phyloP scores from a whole-genome alignment of 2,888 invertebrate genomes.

The Cantharis nigra region DNA sequence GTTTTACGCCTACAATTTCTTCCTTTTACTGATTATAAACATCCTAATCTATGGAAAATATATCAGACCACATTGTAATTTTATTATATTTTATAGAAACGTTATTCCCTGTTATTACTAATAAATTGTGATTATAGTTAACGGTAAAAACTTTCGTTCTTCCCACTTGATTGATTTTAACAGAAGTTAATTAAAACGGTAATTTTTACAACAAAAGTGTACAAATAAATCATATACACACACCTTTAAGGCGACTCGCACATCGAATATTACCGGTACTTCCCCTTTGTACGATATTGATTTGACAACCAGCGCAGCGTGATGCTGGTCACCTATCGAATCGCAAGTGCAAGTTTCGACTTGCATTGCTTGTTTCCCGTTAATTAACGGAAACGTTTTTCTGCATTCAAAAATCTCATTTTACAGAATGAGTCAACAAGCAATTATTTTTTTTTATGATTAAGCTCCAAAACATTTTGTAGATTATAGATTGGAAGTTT shows the following conservation, averaged over 20 bases:
- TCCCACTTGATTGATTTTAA: neutral
- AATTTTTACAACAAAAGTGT: neutral
- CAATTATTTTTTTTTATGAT: neutral
- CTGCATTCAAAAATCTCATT: neutral
- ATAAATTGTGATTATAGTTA: neutral
- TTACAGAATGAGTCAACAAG: neutral
- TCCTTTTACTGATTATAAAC: slow-evolving; percentile 8
- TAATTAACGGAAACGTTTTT: too few relatives aligned
- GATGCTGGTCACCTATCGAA: too few relatives aligned
- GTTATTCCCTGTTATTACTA: neutral
- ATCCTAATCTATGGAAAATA: neutral
- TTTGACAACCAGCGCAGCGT: too few relatives aligned
- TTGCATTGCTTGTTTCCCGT: too few relatives aligned
- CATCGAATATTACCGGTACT: neutral
- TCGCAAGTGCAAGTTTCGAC: too few relatives aligned
- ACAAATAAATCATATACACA: neutral
- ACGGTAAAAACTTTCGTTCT: neutral
- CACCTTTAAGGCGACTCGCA: neutral
- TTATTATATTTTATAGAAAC: neutral
- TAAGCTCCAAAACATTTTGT: neutral
- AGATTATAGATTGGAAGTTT: neutral
- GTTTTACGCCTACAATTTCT: slow-evolving; percentile 6
- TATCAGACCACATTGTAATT: neutral
- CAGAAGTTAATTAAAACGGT: neutral
- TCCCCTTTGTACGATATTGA: neutral